These are phyloP conservation scores for Fabriciana adippe DNA, from an alignment of 2,888 invertebrate species.

Conservation along the genomic window DNA sequence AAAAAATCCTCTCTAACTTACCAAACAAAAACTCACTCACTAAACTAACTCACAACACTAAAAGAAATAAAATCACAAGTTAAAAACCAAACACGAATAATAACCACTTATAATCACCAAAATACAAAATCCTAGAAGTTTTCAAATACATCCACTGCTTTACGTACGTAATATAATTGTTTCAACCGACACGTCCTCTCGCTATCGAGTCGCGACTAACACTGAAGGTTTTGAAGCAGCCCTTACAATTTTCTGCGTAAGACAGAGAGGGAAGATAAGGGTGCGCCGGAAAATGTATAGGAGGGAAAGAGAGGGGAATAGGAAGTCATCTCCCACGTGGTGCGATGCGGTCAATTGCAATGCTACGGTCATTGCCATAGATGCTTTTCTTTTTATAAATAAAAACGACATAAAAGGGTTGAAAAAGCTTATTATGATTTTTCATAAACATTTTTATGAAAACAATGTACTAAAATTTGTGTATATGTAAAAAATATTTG, in stretches of 20 bases:
- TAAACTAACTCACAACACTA: not conserved
- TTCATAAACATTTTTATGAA: too few relatives aligned
- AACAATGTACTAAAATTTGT: too few relatives aligned
- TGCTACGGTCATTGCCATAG: slow-evolving; percentile 78
- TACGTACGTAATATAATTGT: slow-evolving; percentile 25
- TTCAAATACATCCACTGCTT: slow-evolving; percentile 29
- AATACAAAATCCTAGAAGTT: slow-evolving; percentile 28
- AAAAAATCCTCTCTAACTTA: slow-evolving; percentile 5
- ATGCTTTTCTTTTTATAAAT: slow-evolving; percentile 53
- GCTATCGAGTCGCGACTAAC: slow-evolving; percentile 62
- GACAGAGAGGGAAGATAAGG: slow-evolving; percentile 52
- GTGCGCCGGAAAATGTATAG: slow-evolving; percentile 47
- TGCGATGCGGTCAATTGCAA: slow-evolving; percentile 76
- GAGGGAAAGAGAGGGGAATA: slow-evolving; percentile 55
- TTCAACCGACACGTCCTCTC: slow-evolving; percentile 50
- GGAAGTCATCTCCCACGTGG: slow-evolving; percentile 68
- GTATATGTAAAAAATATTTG: too few relatives aligned
- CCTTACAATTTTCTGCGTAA: slow-evolving; percentile 66
- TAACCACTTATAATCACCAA: slow-evolving; percentile 11
- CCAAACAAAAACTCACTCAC: slow-evolving; percentile 3
- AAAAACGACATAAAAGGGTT: slow-evolving; percentile 12
- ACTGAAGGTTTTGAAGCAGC: slow-evolving; percentile 67
- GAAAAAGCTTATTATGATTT: too few relatives aligned
- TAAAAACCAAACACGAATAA: too few relatives aligned
- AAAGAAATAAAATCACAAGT: slow-evolving; percentile 14